Evolutionary conservation across 2,888 invertebrate genomes (phyloP).

Genomic region (Frankliniella fusca): DNA sequence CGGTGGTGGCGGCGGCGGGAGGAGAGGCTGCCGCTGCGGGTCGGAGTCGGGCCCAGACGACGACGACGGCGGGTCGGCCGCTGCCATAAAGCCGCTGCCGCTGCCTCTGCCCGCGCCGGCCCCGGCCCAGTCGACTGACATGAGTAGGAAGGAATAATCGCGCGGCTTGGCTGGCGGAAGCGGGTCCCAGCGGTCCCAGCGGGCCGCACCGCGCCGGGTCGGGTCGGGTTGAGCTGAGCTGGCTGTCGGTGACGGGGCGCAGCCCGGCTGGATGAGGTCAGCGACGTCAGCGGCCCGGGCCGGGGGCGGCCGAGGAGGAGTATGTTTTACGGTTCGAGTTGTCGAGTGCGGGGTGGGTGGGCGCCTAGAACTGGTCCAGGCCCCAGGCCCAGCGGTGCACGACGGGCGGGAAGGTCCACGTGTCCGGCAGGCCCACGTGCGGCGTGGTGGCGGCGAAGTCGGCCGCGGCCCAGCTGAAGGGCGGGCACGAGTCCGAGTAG

Average conservation of each 20-base stretch:
- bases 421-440: conserved; percentile 65
- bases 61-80: background rate
- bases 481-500: conserved; percentile 57
- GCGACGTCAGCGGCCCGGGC: background rate
- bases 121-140: background rate
- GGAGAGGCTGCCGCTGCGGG: background rate
- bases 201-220: background rate
- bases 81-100: background rate
- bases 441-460: conserved; percentile 54
- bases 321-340: background rate
- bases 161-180: too few relatives aligned
- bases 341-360: background rate
- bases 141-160: too few relatives aligned
- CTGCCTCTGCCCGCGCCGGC: background rate
- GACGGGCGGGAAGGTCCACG: conserved; percentile 60
- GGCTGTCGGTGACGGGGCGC: background rate
- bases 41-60: background rate
- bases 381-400: conserved; percentile 50
- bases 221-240: background rate
- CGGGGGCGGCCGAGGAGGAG: background rate
- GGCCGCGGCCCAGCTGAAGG: conserved; percentile 62
- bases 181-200: too few relatives aligned
- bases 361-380: background rate
- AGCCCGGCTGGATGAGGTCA: background rate
- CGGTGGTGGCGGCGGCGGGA: background rate